These are phyloP conservation scores for Aelia acuminata DNA, from an alignment of 2,888 invertebrate species.

Conservation along the genomic window DNA sequence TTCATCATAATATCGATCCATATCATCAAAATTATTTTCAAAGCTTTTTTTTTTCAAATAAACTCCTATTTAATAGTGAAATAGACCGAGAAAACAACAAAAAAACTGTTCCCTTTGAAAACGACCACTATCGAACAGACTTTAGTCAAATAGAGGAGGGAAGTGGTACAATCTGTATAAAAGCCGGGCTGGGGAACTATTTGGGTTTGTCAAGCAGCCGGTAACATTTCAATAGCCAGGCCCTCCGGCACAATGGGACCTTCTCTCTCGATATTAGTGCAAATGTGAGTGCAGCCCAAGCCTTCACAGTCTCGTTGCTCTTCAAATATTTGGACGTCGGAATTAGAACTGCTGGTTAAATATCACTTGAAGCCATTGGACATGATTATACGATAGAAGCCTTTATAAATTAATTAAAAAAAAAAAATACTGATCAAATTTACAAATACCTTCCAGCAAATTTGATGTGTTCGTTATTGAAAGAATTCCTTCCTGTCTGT, in stretches of 20 bases:
- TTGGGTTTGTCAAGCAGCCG: conserved; percentile 34
- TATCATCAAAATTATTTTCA: no score
- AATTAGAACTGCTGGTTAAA: not conserved
- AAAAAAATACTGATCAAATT: no score
- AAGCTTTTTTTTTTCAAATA: not conserved
- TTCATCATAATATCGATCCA: no score
- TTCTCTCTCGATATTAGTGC: conserved; percentile 35
- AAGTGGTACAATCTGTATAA: conserved; percentile 40
- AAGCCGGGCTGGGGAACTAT: conserved; percentile 15
- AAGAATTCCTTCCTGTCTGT: no score
- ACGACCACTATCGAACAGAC: not conserved
- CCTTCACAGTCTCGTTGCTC: not conserved
- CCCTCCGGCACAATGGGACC: not conserved
- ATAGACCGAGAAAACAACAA: not conserved
- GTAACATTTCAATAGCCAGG: conserved; percentile 17
- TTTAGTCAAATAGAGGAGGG: conserved; percentile 3
- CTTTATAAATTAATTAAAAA: no score
- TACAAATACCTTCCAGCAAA: no score
- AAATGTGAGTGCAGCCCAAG: not conserved
- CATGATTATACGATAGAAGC: no score
- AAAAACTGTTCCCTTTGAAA: not conserved
- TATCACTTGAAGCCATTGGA: not conserved
- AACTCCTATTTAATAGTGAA: not conserved
- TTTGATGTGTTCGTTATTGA: no score
- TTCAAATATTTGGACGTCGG: not conserved